These are phyloP conservation scores for Zygaena filipendulae DNA, from an alignment of 2,888 invertebrate species.

Conservation along the genomic window DNA sequence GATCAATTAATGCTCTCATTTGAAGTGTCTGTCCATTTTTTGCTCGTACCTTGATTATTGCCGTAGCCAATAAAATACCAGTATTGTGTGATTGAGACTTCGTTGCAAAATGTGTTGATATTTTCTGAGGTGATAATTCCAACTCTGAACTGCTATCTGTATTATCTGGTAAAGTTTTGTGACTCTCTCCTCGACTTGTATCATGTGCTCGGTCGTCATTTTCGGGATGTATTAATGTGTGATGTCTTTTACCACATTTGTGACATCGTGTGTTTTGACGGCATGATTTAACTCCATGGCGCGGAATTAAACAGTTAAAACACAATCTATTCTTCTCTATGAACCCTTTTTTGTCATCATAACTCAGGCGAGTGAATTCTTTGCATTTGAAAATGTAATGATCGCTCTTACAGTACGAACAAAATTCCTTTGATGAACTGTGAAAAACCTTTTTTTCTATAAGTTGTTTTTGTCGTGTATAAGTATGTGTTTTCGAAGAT, in stretches of 20 bases:
- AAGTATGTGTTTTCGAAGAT: too few species aligned
- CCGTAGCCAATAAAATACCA: slow-evolving; percentile 14
- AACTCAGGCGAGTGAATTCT: slow-evolving; percentile 8
- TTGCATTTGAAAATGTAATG: slow-evolving; percentile 16
- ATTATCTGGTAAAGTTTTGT: too few species aligned
- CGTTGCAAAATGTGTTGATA: too few species aligned
- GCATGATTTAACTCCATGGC: too few species aligned
- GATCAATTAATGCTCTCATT: slow-evolving; percentile 16
- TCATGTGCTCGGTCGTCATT: too few species aligned
- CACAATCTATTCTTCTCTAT: slow-evolving; percentile 13
- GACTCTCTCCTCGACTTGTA: too few species aligned
- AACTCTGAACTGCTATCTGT: too few species aligned
- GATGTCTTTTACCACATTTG: slow-evolving; percentile 16
- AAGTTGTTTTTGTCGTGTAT: too few species aligned
- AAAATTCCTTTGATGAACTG: slow-evolving; percentile 9
- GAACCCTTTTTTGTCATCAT: slow-evolving; percentile 12
- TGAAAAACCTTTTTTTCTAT: slow-evolving; percentile 4
- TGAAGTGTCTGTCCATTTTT: slow-evolving; percentile 7
- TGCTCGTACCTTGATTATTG: slow-evolving; percentile 7
- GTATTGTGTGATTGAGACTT: slow-evolving; percentile 9
- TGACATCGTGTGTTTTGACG: slow-evolving; percentile 13
- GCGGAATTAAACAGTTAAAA: slow-evolving; percentile 15
- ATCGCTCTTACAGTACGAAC: slow-evolving; percentile 11
- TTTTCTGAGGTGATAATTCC: too few species aligned
- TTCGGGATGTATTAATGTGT: slow-evolving; percentile 13